Evolutionary conservation across 2,797 vertebrate genomes (phyloP).

Genomic region (Gorsachius magnificus): DNA sequence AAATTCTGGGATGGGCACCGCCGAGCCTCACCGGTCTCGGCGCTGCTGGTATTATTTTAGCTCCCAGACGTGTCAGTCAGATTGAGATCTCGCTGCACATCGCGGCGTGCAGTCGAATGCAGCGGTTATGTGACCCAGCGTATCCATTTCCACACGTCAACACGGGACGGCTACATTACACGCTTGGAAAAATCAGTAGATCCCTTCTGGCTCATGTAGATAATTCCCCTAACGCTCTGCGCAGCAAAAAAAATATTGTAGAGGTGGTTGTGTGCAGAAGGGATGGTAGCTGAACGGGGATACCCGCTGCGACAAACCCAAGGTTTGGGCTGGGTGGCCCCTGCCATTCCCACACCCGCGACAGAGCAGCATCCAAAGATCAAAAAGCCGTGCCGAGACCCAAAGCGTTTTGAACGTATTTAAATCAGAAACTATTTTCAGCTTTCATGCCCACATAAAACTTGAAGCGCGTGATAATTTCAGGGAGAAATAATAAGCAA

Average conservation of each 20-base stretch:
- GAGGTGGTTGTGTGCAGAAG: fast-evolving
- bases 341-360: not conserved
- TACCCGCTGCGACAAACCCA: not conserved
- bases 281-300: not conserved
- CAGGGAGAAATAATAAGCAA: not conserved
- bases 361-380: no score
- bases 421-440: not conserved
- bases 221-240: not conserved
- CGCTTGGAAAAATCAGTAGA: not conserved
- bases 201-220: not conserved
- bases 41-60: not conserved
- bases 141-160: not conserved
- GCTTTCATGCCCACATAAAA: not conserved
- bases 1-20: not conserved
- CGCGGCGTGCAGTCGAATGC: not conserved
- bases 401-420: not conserved
- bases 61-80: not conserved
- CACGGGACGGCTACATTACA: not conserved
- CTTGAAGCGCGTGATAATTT: not conserved
- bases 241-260: no score
- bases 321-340: not conserved
- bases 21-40: not conserved
- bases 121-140: not conserved
- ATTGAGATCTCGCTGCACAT: no score
- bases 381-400: not conserved